Conservation (phyloP, 2,797 vertebrate species). For the Spinus pinus region DNA sequence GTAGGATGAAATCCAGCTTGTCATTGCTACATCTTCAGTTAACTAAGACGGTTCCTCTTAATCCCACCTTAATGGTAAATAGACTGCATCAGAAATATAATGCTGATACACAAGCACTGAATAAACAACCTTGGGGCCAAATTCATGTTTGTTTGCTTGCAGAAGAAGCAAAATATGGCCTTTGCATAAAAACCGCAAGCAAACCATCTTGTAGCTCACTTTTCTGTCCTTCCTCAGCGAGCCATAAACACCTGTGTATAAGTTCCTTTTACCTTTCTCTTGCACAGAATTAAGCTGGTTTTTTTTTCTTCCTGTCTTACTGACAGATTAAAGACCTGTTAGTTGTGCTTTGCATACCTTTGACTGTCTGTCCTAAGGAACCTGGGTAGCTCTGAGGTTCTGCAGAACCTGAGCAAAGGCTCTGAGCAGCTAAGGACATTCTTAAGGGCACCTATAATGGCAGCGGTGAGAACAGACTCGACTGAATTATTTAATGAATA, state of each 20-base stretch:
- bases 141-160: background rate
- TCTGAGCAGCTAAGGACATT: accelerated
- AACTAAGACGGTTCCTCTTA: background rate
- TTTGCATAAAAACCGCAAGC: background rate
- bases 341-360: background rate
- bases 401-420: background rate
- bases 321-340: background rate
- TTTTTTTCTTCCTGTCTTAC: background rate
- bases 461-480: background rate
- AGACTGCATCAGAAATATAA: background rate
- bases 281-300: background rate
- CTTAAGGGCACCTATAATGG: background rate
- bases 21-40: background rate
- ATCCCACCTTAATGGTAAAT: background rate
- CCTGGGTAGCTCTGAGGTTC: background rate
- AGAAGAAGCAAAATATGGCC: background rate
- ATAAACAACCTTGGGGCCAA: background rate
- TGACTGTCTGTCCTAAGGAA: background rate
- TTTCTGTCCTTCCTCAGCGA: background rate
- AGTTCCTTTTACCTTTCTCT: background rate
- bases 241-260: background rate
- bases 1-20: background rate
- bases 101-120: background rate
- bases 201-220: background rate
- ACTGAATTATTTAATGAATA: background rate